These are phyloP conservation scores for Neodiprion lecontei DNA, from an alignment of 1,140 invertebrate species.

Conservation along the genomic window DNA sequence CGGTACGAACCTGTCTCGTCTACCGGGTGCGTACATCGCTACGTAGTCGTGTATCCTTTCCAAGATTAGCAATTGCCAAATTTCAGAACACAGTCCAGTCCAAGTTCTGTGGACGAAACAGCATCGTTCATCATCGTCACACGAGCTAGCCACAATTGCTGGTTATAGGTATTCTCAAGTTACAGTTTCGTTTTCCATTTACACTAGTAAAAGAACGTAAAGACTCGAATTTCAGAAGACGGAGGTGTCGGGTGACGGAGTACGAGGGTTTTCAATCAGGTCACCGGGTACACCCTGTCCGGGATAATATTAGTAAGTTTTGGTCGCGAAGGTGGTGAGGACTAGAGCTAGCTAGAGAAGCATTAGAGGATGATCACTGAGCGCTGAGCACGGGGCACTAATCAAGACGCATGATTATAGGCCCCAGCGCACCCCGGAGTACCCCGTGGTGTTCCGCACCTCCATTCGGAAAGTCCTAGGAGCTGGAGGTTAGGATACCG, in stretches of 20 bases:
- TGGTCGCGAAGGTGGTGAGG: slow-evolving; percentile 40
- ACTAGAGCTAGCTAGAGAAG: slow-evolving; percentile 45
- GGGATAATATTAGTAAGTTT: slow-evolving; percentile 53
- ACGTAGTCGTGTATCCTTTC: slow-evolving; percentile 22
- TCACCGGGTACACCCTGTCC: slow-evolving; percentile 34
- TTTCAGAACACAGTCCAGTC: no score
- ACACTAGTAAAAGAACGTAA: slow-evolving; percentile 17
- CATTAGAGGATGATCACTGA: slow-evolving; percentile 58
- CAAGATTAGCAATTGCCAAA: no score
- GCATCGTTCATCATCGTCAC: no score
- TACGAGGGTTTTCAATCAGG: background rate
- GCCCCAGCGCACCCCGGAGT: slow-evolving; percentile 47
- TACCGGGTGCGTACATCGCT: slow-evolving; percentile 10
- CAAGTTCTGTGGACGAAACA: no score
- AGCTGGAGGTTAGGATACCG: background rate
- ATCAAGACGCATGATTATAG: slow-evolving; percentile 63
- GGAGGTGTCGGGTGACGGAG: no score
- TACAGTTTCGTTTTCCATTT: slow-evolving; percentile 19
- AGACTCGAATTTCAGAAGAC: no score
- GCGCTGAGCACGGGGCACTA: slow-evolving; percentile 58
- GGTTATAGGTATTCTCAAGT: no score
- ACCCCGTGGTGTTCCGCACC: background rate
- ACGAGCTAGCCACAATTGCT: no score
- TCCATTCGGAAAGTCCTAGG: background rate
- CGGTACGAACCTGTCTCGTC: background rate